Conservation (phyloP, 2,797 vertebrate genomes). For the Malacoctenus gilli region DNA sequence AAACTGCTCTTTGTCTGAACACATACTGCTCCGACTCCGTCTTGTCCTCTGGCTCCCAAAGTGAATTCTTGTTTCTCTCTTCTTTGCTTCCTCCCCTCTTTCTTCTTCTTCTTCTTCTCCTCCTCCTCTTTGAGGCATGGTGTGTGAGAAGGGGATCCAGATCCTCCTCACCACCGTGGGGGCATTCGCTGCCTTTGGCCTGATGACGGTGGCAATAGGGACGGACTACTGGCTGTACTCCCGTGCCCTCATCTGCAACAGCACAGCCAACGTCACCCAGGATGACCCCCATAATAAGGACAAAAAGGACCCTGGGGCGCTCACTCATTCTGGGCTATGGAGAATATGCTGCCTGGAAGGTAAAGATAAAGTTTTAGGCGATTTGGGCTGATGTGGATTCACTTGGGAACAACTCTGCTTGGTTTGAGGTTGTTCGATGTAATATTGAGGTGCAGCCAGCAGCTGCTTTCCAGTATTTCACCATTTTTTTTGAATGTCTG, state of each 20-base stretch:
- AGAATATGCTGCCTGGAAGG: conserved; percentile 96
- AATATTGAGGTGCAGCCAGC: not conserved
- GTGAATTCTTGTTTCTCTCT: not conserved
- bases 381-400: conserved; percentile 7
- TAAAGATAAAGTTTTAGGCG: conserved; percentile 52
- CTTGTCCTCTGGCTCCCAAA: not conserved
- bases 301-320: conserved; percentile 91
- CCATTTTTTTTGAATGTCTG: conserved; percentile 6
- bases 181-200: conserved; percentile 93
- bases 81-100: too few relatives aligned
- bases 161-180: conserved; percentile 93
- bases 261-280: conserved; percentile 86
- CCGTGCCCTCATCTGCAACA: conserved; percentile 93
- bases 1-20: conserved; percentile 23
- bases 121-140: conserved; percentile 79
- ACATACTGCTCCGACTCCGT: too few relatives aligned
- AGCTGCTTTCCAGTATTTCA: not conserved
- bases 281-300: conserved; percentile 88
- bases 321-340: conserved; percentile 95
- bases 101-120: conserved; percentile 5
- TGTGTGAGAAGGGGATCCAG: conserved; percentile 95
- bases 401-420: not conserved
- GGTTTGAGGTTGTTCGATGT: conserved; percentile 5
- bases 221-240: conserved; percentile 97
- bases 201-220: conserved; percentile 96